Evolutionary conservation across 1,140 invertebrate genomes (phyloP), one percentile per base, ranked within the genome.

Genomic region (Drosophila sproati): DNA sequence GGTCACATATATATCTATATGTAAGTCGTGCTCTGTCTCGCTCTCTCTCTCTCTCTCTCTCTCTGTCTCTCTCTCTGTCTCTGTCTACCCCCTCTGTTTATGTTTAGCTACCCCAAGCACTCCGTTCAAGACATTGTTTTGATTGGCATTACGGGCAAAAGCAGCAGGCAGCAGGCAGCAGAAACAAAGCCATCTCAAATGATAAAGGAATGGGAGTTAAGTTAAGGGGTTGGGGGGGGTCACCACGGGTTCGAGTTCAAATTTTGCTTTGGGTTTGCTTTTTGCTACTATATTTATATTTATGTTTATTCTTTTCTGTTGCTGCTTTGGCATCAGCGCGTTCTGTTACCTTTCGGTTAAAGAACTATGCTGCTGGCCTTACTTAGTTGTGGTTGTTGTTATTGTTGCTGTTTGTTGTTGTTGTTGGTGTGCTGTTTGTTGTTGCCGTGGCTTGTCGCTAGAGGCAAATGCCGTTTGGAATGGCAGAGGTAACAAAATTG

Each of bases 261-360:
- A 8, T 45, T 66, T 31, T 8, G 37, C 35, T 48, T 61, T 3
- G 28, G 5, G 34, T 35, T 32, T 54, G 37, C n/a, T 51, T 54
- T 69, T 37, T 52, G n/a, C 41, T 56, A 4, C 35, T 32, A 4
- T 45, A 32, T 57, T 37, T 37, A n/a, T 35, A 28, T 48, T 57
- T 57, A 34, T 43, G 35, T 31, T 35, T 62, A 48, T 45, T 50
- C 7, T 47, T 52, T 43, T 61, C 60, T 62, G 54, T 70, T 61
- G 31, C 59, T 66, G 41, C 28, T 39, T 56, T 76, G 62, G 69
- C 31, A 48, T 72, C 47, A 85, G 69, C 67, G 56, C 81, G 81
- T 69, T 68, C 82, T 80, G 55, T 78, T 85, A 85, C 81, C 81
- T 80, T 77, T 82, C 60, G 60, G 66, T 59, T 45, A 70, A 20